Evolutionary conservation across 2,888 invertebrate species (phyloP).

Genomic region (Rhamphomyia laevipes): DNA sequence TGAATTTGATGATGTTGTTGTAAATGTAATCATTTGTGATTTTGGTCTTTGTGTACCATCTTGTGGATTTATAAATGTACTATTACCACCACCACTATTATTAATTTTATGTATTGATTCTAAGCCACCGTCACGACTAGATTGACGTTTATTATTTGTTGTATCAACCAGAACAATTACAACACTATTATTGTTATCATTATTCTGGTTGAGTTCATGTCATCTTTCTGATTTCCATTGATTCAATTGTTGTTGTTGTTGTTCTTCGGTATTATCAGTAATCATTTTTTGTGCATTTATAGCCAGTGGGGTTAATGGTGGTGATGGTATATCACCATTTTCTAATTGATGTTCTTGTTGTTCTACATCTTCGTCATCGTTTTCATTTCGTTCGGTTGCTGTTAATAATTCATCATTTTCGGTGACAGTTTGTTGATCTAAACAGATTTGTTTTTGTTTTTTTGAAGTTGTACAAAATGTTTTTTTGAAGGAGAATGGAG

Average conservation of each 20-base stretch:
- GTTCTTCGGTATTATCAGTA: conserved; percentile 36
- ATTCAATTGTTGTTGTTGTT: conserved; percentile 16
- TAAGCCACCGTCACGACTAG: conserved; percentile 1
- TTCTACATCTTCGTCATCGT: conserved; percentile 24
- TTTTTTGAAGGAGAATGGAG: no score
- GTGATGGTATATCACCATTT: conserved; percentile 27
- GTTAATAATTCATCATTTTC: not conserved
- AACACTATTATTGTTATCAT: conserved; percentile 17
- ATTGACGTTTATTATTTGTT: conserved; percentile 18
- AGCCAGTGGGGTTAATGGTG: conserved; percentile 33
- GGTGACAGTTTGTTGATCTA: not conserved
- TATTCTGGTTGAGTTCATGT: conserved; percentile 18
- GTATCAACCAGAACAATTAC: conserved; percentile 18
- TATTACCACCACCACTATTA: conserved; percentile 3
- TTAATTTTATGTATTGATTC: conserved; percentile 4
- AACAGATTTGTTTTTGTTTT: no score
- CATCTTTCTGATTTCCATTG: conserved; percentile 20
- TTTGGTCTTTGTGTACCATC: conserved; percentile 25
- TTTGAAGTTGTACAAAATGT: no score
- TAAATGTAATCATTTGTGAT: conserved; percentile 34
- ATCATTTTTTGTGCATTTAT: conserved; percentile 34
- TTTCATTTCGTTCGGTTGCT: conserved; percentile 21
- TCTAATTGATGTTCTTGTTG: conserved; percentile 18
- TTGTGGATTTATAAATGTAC: not conserved
- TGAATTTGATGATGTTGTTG: conserved; percentile 25